A percentile compares a stretch with the other conserved stretches of the same genome.
phyloP scores from a whole-genome alignment of 2,888 invertebrate genomes.

The Stomorhina lunata region DNA sequence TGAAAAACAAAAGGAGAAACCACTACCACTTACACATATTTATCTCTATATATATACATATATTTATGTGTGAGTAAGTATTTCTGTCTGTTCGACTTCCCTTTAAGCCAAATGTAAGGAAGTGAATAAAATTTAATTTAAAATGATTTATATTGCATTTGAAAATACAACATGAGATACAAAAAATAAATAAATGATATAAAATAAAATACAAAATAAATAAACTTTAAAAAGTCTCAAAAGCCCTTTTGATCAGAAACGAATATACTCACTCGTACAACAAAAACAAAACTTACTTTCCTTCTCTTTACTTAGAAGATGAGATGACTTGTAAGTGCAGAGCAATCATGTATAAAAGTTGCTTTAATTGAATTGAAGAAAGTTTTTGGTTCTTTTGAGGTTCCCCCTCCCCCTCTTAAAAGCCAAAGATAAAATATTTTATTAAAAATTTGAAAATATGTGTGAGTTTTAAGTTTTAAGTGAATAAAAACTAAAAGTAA shows the following conservation, averaged over 20 bases:
- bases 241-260: conserved; percentile 30
- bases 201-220: conserved; percentile 15
- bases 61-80: neutral
- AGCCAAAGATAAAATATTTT: too few relatives aligned
- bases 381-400: neutral
- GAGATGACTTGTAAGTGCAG: neutral
- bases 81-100: neutral
- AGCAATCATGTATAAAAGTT: neutral
- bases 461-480: too few relatives aligned
- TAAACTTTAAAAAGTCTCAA: conserved; percentile 41
- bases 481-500: too few relatives aligned
- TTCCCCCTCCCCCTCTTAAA: too few relatives aligned
- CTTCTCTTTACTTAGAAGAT: too few relatives aligned
- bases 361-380: conserved; percentile 35
- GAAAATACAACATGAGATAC: conserved; percentile 1
- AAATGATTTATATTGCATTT: conserved; percentile 62
- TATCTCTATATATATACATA: neutral
- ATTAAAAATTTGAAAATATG: too few relatives aligned
- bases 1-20: conserved; percentile 12
- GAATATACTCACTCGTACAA: conserved; percentile 3
- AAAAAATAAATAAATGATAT: conserved; percentile 17
- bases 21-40: neutral
- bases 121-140: conserved; percentile 59
- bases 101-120: conserved; percentile 11
- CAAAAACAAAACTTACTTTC: neutral